Conservation (phyloP, 2,888 invertebrate species). For the Synergus itoensis region DNA sequence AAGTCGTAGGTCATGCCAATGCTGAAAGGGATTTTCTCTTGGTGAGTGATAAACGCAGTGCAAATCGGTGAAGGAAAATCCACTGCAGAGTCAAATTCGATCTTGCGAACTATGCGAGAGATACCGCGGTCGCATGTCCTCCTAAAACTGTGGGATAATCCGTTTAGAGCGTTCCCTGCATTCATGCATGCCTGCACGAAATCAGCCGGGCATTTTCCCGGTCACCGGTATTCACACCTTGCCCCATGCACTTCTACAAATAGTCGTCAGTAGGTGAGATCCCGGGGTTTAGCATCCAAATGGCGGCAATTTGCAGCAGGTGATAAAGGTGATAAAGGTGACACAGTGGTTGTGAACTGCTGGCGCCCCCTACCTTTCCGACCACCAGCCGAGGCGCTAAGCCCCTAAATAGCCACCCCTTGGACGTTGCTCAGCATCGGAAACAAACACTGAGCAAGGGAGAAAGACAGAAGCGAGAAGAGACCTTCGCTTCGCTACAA, state of each 20-base stretch:
- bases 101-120: conserved; percentile 51
- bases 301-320: conserved; percentile 77
- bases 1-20: background rate
- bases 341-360: conserved; percentile 69
- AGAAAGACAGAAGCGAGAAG: background rate
- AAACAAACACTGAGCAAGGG: conserved; percentile 10
- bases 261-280: conserved; percentile 73
- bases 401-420: conserved; percentile 74
- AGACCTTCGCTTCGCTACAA: background rate
- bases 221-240: conserved; percentile 54
- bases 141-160: conserved; percentile 69
- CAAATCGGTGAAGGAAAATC: conserved; percentile 51
- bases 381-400: conserved; percentile 60
- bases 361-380: conserved; percentile 53
- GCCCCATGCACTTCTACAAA: conserved; percentile 65
- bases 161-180: conserved; percentile 66
- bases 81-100: conserved; percentile 52
- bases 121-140: conserved; percentile 54
- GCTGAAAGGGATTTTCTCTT: conserved; percentile 9
- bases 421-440: background rate
- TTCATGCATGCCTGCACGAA: conserved; percentile 60
- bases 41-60: conserved; percentile 10
- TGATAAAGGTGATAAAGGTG: conserved; percentile 78
- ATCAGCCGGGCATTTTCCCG: conserved; percentile 38
- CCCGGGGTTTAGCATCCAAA: conserved; percentile 76